Base-by-base conservation (phyloP, 2,113 vertebrate genomes). In the Eptesicus fuscus region DNA sequence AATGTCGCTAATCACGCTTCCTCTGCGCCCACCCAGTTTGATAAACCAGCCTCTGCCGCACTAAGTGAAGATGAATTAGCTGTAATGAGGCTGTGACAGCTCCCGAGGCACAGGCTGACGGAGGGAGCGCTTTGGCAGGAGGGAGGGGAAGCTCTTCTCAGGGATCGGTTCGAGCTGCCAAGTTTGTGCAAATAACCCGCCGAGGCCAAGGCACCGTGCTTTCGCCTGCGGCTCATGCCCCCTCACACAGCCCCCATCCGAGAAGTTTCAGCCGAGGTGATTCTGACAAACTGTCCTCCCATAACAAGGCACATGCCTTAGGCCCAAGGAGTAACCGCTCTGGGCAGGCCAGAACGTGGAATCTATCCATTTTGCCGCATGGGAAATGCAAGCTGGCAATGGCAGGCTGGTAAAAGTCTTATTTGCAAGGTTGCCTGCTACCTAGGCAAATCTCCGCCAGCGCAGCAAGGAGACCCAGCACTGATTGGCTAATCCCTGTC, bases 51-150 rank as follows among this genome's bases (percentile, higher is more conserved):
- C 96, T 95, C 93, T 95, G 95, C 96, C 96, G 96, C 73, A 82
- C 90, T 96, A 95, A 97, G 96, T 96, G 97, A 89, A 89, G 93
- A 96, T 86, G 95, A 97, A 98, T 97, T 96, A 97, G 95, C 95
- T 91, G 95, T 97, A 95, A 97, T 97, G 95, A 97, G 93, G 95
- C 88, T 96, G 88, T 98, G 95, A 97, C 96, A 98, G 97, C 85
- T 97, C 85, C 90, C 88, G 1, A 96, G 91, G 93, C 84, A 44
- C 91, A 77, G 87, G 91, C 93, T 96, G 97, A 94, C 17, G 71
- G 90, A 77, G 88, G 71, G 90, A 77, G 88, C 88, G 92, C 91
- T 88, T 49, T 94, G 95, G 94, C 74, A 89, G 70, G 92, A 51
- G 32, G 93, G 96, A 91, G 90, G 95, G 80, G 47, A 40, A 76